Conservation (phyloP, 2,797 vertebrate species). For the Eurystomus glaucurus region DNA sequence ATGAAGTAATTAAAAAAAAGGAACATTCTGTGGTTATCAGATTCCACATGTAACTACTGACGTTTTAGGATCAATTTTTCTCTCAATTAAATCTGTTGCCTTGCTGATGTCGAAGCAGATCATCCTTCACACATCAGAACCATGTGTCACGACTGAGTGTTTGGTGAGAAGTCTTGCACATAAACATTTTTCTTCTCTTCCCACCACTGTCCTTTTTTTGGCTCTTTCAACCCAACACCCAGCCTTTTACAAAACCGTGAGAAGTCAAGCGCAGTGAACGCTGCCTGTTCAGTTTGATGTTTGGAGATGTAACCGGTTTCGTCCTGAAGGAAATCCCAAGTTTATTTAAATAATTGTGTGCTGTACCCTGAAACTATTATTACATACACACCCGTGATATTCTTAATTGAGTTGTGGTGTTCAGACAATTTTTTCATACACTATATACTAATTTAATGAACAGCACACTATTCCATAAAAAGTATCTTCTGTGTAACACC, state of each 20-base stretch:
- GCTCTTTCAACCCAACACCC: neutral
- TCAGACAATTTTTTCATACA: slow-evolving; percentile 35
- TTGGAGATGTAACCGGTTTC: neutral
- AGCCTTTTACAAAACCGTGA: neutral
- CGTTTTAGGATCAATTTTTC: neutral
- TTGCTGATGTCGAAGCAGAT: neutral
- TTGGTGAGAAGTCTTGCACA: neutral
- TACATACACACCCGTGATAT: neutral
- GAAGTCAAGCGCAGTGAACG: neutral
- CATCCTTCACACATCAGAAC: neutral
- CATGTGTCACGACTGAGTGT: neutral
- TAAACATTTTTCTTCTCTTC: neutral
- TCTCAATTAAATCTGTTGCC: neutral
- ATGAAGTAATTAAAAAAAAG: neutral
- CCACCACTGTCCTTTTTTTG: neutral
- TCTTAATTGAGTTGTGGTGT: slow-evolving; percentile 51
- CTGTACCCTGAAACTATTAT: slow-evolving; percentile 36
- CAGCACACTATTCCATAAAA: slow-evolving; percentile 39
- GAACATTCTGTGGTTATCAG: neutral
- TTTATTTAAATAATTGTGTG: slow-evolving; percentile 25
- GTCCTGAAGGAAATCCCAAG: slow-evolving; percentile 3
- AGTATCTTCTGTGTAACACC: slow-evolving; percentile 58
- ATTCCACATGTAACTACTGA: neutral
- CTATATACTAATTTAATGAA: slow-evolving; percentile 54
- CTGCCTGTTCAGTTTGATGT: neutral